Conservation (phyloP, 2,113 vertebrate genomes). For the Arothron firmamentum region DNA sequence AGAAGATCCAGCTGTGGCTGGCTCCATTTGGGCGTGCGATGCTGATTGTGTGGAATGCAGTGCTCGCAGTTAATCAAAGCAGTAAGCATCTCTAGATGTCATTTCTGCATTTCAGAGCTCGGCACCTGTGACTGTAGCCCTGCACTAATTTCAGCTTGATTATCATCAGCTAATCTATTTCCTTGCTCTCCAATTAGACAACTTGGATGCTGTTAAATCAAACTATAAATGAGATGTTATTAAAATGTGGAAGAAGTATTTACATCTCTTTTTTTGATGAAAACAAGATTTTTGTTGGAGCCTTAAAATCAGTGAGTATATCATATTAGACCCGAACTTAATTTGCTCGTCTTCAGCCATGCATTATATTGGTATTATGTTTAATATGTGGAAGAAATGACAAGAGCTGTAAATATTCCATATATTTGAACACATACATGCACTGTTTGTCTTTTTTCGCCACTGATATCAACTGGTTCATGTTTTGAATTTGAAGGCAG, state of each 20-base stretch:
- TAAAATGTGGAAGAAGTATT: conserved; percentile 21
- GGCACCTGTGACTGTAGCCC: conserved; percentile 56
- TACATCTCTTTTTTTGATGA: background rate
- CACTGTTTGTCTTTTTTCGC: background rate
- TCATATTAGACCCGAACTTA: too few species aligned
- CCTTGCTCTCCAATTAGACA: conserved; percentile 23
- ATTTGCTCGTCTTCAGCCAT: too few species aligned
- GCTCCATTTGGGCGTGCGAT: conserved; percentile 30
- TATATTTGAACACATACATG: background rate
- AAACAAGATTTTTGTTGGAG: background rate
- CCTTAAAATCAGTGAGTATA: too few species aligned
- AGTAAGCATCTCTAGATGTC: conserved; percentile 32
- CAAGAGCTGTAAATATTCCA: background rate
- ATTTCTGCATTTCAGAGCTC: conserved; percentile 21
- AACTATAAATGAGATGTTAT: conserved; percentile 9
- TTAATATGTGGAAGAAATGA: background rate
- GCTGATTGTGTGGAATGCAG: conserved; percentile 58
- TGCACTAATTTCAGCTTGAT: conserved; percentile 54
- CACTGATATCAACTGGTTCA: background rate
- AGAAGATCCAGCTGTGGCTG: conserved; percentile 62
- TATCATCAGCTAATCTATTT: conserved; percentile 62
- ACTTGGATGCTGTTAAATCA: conserved; percentile 30
- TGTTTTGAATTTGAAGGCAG: conserved; percentile 9
- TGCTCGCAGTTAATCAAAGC: conserved; percentile 63
- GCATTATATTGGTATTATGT: background rate